Base-by-base conservation (phyloP, 2,888 invertebrate genomes). In the Xestia sexstrigata region DNA sequence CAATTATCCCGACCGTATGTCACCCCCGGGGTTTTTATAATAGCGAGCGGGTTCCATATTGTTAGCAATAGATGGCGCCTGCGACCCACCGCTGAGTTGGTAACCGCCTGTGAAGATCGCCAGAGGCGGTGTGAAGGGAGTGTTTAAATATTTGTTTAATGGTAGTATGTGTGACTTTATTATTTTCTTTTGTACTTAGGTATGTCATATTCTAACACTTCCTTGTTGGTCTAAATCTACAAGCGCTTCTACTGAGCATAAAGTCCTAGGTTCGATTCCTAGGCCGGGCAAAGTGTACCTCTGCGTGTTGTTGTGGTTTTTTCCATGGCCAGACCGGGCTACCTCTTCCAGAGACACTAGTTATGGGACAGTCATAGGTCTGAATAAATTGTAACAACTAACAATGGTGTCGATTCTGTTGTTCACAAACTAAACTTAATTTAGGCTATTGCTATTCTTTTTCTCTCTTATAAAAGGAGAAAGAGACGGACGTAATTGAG, bases 31-130 rank as follows among this genome's bases (percentile, higher is more conserved):
- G 6, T n/a, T 62, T 23, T 35, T 42, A 63, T 76, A 82, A 78
- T 74, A 55, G 63, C 47, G 45, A 49, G 39, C 23, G 77, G 23
- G 26, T 35, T 63, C 74, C 77, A 69, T 79, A 62, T 74, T 74
- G 63, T 79, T 74, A 30, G n/a, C n/a, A 30, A 23, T 47, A 65
- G 45, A 49, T 70, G 71, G 75, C 72, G 74, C 45, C 15, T 55
- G 69, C 55, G 13, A 76, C 60, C 78, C 55, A 49, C 83, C 72
- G 76, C 79, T 83, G 83, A 26, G 81, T 65, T 39, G 23, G 15
- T 15, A 71, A 60, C 23, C 74, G 58, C 77, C 66, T 26, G 55
- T 58, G 65, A 78, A 66, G 20, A 49, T 13, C 52, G 77, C 88
- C 39, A 39, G 72, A 71, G 88, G 82, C 74, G n/a, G 35, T 72